Conservation (phyloP, 2,113 vertebrate species). For the Pteruthius melanotis region DNA sequence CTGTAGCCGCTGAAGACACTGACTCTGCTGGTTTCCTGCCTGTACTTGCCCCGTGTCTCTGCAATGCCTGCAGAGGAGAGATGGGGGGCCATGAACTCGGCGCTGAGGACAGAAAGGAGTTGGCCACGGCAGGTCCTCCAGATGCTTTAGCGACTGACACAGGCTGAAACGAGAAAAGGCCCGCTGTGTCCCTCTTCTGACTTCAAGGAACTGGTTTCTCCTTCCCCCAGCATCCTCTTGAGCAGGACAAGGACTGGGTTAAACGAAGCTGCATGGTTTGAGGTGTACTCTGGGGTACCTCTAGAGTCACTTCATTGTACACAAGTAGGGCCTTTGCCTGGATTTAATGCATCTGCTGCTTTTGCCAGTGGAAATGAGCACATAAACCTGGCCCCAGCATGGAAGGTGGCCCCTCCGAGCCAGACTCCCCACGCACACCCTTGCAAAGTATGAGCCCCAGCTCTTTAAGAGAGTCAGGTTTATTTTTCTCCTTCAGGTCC, state of each 20-base stretch:
- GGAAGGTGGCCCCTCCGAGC: not conserved
- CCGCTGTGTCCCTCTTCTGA: not conserved
- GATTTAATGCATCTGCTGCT: not conserved
- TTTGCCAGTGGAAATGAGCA: not conserved
- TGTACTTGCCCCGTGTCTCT: not conserved
- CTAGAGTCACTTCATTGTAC: not conserved
- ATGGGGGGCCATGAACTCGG: not conserved
- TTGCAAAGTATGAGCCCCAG: slow-evolving; percentile 47
- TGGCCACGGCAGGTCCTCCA: not conserved
- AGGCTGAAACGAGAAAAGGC: not conserved
- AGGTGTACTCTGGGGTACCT: not conserved
- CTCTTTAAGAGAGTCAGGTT: slow-evolving; percentile 77
- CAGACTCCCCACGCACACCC: not conserved
- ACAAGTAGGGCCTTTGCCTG: not conserved
- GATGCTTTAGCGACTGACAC: not conserved
- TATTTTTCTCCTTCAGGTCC: slow-evolving; percentile 37
- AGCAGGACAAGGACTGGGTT: not conserved
- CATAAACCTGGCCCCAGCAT: not conserved
- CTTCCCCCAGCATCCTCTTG: not conserved
- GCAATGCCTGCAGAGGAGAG: not conserved
- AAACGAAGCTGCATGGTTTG: not conserved
- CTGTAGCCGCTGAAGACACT: not conserved
- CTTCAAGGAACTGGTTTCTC: not conserved
- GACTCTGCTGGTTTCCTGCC: slow-evolving; percentile 35
- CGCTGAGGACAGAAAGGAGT: not conserved